These are phyloP conservation scores for Atta colombica DNA, from an alignment of 1,140 invertebrate species.

Conservation along the genomic window DNA sequence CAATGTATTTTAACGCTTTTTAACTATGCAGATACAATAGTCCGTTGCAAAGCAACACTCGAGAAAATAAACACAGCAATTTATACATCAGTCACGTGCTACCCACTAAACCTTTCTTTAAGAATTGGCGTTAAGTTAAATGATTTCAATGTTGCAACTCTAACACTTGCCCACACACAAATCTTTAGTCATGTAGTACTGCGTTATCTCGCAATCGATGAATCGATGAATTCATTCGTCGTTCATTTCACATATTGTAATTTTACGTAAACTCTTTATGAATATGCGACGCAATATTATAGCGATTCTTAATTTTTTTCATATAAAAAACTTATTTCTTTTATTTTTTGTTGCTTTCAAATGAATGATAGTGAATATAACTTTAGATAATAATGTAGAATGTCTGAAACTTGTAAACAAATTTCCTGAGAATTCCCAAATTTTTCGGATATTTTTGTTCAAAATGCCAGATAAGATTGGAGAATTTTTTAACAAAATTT, in stretches of 20 bases:
- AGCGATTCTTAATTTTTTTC: not conserved
- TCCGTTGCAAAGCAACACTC: slow-evolving; percentile 33
- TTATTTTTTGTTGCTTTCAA: not conserved
- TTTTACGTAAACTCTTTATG: not conserved
- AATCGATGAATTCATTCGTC: not conserved
- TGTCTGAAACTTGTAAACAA: no score
- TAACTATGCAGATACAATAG: not conserved
- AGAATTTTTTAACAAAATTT: no score
- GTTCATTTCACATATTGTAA: no score
- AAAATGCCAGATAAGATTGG: no score
- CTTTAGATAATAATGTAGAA: not conserved
- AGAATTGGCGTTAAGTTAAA: slow-evolving; percentile 30
- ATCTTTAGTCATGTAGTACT: not conserved
- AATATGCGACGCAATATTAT: not conserved
- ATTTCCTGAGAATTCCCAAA: no score
- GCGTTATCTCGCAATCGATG: slow-evolving; percentile 20
- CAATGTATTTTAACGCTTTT: slow-evolving; percentile 17
- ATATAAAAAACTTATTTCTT: not conserved
- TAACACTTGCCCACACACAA: slow-evolving; percentile 16
- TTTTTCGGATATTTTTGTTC: no score
- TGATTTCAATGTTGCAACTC: slow-evolving; percentile 11
- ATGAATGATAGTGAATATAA: not conserved
- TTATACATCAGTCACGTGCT: slow-evolving; percentile 43
- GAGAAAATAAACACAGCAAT: slow-evolving; percentile 23
- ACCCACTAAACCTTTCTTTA: slow-evolving; percentile 43